Base-by-base conservation (phyloP, 2,888 invertebrate species). In the Mesochorus sp. region DNA sequence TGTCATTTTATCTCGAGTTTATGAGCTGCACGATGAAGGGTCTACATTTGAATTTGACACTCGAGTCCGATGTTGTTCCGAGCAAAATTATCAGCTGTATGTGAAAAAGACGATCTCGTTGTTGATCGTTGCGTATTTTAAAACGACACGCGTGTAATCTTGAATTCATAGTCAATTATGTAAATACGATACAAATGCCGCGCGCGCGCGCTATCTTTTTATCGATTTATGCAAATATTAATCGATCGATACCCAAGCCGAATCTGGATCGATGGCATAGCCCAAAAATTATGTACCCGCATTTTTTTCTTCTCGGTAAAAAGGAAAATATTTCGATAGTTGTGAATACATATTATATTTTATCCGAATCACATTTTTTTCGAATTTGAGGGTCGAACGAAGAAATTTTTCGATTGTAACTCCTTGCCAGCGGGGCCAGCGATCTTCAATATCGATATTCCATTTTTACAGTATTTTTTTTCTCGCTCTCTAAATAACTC, bases 81-180 rank as follows among this genome's bases (percentile, higher is more conserved):
- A 21, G 0, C 1, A 10, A 57, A 21, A 37, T 10, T 34, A 10
- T 5, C 19, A 47, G 19, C 10, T 6, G 34, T 37, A n/a, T n/a
- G n/a, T 3, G 10, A 4, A 26, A 2, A 1, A 31, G 19, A 14
- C 8, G 34, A 4, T 59, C 24, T 70, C 19, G 31, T 12, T 64
- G 42, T 28, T 28, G 6, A 24, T 44, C 53, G 26, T 17, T 3
- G 14, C 3, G 21, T 28, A 49, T 57, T 64, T 51, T 34, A 51
- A 68, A 24, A 49, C 28, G 39, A 53, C 28, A 59, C 49, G 28
- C 28, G n/a, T n/a, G n/a, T n/a, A n/a, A n/a, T n/a, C n/a, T n/a
- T n/a, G n/a, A n/a, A n/a, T 44, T 44, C 21, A 55, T 74, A 70
- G 74, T 74, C 74, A 70, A 78, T 78, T 78, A 61, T 78, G 74